phyloP scores from a whole-genome alignment of 2,113 vertebrate species.

The Jacana jacana region DNA sequence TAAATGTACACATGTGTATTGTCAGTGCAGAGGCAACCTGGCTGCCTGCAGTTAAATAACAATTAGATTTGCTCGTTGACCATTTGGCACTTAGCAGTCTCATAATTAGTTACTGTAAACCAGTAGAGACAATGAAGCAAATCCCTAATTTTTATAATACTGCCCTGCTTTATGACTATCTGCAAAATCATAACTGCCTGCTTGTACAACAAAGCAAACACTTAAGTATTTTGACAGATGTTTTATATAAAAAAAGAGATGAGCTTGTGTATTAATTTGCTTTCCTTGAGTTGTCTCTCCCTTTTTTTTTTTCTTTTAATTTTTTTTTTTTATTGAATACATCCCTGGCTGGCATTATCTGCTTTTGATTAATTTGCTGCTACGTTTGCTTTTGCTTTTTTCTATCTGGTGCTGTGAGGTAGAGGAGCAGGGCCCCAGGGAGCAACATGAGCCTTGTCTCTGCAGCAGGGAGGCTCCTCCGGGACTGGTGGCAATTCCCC shows the following conservation, averaged over 20 bases:
- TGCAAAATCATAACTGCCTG: conserved; percentile 51
- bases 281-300: conserved; percentile 17
- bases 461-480: neutral
- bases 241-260: conserved; percentile 58
- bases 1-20: neutral
- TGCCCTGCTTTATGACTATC: conserved; percentile 47
- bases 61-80: conserved; percentile 57
- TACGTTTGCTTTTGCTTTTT: neutral
- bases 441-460: neutral
- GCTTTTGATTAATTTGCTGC: conserved; percentile 21
- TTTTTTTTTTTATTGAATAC: neutral
- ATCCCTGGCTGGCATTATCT: neutral
- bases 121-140: conserved; percentile 47
- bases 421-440: neutral
- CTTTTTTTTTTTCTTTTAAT: neutral
- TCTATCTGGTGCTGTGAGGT: neutral
- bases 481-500: neutral
- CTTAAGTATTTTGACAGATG: conserved; percentile 69
- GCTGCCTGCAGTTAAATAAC: conserved; percentile 52
- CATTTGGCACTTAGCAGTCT: conserved; percentile 55
- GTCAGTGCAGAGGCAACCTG: neutral
- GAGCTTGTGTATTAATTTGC: conserved; percentile 38
- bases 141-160: conserved; percentile 44
- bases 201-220: conserved; percentile 57
- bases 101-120: conserved; percentile 65